Conservation (phyloP, 2,888 invertebrate genomes). For the Agrotis clavis region DNA sequence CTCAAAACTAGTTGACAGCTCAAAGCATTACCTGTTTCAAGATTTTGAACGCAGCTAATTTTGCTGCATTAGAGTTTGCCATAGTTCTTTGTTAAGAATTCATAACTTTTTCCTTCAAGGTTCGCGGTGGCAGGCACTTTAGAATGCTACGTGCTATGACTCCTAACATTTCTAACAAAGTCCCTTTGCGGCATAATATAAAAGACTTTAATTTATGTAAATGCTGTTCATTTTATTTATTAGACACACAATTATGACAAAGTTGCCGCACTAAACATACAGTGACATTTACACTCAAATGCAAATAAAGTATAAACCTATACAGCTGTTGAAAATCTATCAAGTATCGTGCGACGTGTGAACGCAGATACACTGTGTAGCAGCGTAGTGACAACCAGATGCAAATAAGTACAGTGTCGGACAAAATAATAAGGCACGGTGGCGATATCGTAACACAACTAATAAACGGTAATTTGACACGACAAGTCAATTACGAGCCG, state of each 20-base stretch:
- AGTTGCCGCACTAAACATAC: constrained; percentile 46
- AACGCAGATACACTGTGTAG: constrained; percentile 66
- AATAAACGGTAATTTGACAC: constrained; percentile 90
- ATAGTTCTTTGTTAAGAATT: background rate
- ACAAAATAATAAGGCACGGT: constrained; percentile 83
- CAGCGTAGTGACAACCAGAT: constrained; percentile 76
- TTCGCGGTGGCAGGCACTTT: background rate
- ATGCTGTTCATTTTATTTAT: constrained; percentile 35
- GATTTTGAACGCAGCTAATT: background rate
- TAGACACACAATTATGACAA: constrained; percentile 35
- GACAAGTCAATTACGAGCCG: constrained; percentile 89
- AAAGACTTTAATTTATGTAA: constrained; percentile 30
- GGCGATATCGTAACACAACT: constrained; percentile 86
- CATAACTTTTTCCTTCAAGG: background rate
- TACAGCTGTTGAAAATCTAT: constrained; percentile 51
- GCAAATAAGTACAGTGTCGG: constrained; percentile 81
- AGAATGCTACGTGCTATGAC: background rate
- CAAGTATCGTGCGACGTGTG: constrained; percentile 48
- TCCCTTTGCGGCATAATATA: constrained; percentile 13
- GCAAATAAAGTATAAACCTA: constrained; percentile 42
- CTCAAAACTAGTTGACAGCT: constrained; percentile 26
- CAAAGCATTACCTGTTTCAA: constrained; percentile 8
- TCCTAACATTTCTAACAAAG: background rate
- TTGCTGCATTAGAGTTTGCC: background rate
- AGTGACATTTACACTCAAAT: constrained; percentile 53